A percentile compares a stretch with the other conserved stretches of the same genome.
Conservation (phyloP, 2,113 vertebrate species). For the Corythornis cristatus region DNA sequence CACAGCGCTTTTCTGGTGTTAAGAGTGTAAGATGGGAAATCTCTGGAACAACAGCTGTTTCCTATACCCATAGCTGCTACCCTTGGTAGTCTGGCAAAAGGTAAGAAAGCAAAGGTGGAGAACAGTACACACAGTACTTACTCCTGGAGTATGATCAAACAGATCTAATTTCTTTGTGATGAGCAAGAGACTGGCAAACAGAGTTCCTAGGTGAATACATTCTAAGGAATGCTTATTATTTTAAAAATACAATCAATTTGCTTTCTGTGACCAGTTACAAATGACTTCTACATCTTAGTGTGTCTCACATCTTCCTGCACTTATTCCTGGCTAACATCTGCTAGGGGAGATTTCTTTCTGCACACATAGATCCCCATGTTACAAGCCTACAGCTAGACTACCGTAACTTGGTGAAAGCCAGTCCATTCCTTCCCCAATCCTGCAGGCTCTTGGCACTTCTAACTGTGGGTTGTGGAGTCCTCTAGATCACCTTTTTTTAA, state of each 20-base stretch:
- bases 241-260: background rate
- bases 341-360: background rate
- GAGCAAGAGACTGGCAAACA: background rate
- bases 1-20: background rate
- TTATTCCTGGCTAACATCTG: background rate
- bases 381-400: background rate
- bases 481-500: background rate
- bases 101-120: background rate
- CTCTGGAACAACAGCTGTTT: background rate
- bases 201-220: background rate
- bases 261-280: background rate
- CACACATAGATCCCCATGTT: rapidly evolving
- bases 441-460: background rate
- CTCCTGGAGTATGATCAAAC: background rate
- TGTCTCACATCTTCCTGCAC: background rate
- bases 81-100: background rate
- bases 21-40: background rate
- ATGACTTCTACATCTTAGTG: background rate
- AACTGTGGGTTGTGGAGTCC: background rate
- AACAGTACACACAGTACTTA: rapidly evolving
- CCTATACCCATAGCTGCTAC: background rate
- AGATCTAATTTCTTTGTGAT: background rate
- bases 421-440: background rate
- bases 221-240: background rate
- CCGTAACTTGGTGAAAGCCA: background rate